Conservation (phyloP, 1,140 invertebrate genomes). For the Daktulosphaira vitifoliae region DNA sequence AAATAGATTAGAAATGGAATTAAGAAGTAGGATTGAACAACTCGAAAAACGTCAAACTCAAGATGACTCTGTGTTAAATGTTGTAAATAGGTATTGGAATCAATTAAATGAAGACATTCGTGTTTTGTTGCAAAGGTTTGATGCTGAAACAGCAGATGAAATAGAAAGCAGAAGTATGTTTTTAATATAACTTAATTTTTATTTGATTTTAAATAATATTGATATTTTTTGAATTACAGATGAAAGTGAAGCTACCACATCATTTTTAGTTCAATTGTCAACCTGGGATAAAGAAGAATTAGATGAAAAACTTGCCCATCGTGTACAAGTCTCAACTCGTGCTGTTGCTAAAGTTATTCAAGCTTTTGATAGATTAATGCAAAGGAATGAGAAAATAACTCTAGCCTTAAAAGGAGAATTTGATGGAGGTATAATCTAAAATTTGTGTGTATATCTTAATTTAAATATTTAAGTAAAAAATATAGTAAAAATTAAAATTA, state of each 20-base stretch:
- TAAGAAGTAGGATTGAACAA: conserved; percentile 88
- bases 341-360: conserved; percentile 93
- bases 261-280: conserved; percentile 90
- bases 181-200: conserved; percentile 1
- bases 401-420: conserved; percentile 25
- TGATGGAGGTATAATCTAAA: conserved; percentile 14
- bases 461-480: neutral
- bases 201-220: conserved; percentile 35
- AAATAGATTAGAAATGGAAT: conserved; percentile 77
- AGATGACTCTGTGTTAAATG: conserved; percentile 94
- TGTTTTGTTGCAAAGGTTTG: conserved; percentile 87
- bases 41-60: conserved; percentile 93
- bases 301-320: conserved; percentile 88
- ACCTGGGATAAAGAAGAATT: conserved; percentile 97
- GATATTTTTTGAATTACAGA: conserved; percentile 57
- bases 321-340: conserved; percentile 84
- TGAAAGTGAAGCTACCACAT: conserved; percentile 93
- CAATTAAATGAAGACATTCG: conserved; percentile 94
- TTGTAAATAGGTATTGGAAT: conserved; percentile 98
- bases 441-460: neutral
- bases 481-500: neutral
- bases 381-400: conserved; percentile 86
- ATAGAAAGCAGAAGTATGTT: conserved; percentile 80
- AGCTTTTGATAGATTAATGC: conserved; percentile 88
- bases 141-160: conserved; percentile 94